These are phyloP conservation scores for Peromyscus nudipes DNA, from an alignment of 2,797 vertebrate species.

Conservation along the genomic window DNA sequence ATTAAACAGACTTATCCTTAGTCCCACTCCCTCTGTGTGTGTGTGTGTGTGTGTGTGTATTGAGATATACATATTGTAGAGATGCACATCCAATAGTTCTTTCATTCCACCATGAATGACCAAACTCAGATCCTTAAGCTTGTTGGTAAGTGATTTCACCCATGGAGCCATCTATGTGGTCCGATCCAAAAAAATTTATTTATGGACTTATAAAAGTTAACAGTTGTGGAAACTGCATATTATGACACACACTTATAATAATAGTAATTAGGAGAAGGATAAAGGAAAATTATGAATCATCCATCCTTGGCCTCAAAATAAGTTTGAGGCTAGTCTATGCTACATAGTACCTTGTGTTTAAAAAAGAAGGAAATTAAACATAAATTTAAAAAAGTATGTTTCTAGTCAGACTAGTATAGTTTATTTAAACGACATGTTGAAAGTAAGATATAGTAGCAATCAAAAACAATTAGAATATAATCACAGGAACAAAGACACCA, in stretches of 20 bases:
- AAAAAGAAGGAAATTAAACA: background rate
- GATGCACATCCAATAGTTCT: background rate
- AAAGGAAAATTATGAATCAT: background rate
- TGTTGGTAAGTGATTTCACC: background rate
- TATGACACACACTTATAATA: background rate
- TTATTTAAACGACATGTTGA: background rate
- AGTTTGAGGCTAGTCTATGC: background rate
- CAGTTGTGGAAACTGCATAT: background rate
- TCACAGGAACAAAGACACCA: background rate
- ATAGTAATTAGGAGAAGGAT: background rate
- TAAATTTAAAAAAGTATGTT: background rate
- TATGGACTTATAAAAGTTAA: background rate
- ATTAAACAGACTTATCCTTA: no score
- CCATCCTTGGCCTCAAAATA: background rate
- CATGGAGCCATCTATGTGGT: background rate
- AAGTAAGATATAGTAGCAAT: background rate
- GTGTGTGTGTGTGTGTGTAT: background rate
- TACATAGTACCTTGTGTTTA: background rate
- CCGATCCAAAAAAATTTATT: background rate
- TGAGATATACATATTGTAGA: background rate
- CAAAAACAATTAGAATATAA: conserved; percentile 8
- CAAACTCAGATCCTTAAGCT: background rate
- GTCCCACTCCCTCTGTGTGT: background rate
- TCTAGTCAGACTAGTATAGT: background rate
- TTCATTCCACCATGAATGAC: background rate